Base-by-base conservation (phyloP, 1,140 invertebrate genomes). In the Calephelis virginiensis region DNA sequence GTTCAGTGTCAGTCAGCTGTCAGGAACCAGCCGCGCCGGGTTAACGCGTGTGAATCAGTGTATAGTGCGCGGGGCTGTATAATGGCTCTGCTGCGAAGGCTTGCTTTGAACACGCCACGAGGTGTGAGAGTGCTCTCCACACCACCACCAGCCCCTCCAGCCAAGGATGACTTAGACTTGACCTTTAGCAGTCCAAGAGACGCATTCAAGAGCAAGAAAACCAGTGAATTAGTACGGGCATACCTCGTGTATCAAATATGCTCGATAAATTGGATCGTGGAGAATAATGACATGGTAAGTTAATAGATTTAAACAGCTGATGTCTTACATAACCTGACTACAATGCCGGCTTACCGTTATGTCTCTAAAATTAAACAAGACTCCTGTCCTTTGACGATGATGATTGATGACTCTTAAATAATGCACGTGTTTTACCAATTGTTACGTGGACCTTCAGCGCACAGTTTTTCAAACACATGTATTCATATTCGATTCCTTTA, bases 241-340 rank as follows among this genome's bases (percentile, higher is more conserved):
- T 96, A 98, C 79, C 76, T 99, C 75, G 98, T 99, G 53, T 98
- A 99, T 89, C 95, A 96, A 83, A 92, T 99, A 82, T 99, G 98
- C 91, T 96, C 96, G 47, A 94, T 97, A 82, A 95, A 96, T 74
- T 96, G 94, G 81, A 91, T 99, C 65, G 98, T 99, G 61, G 96
- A 98, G 80, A 95, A 99, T 92, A 99, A 99, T 85, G 96, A 96
- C 93, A 94, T 96, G 95, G 98, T 99, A 93, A 94, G 93, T 89
- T 49, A 77, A 78, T 80, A 70, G 76, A 79, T 78, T 45, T 11
- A 49, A 70, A 71, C 72, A 74, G 70, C 69, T 76, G 72, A 71
- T 66, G 67, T 71, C 74, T 84, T 82, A 81, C 76, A 74, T 86
- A 85, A 85, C 71, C 67, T 69, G 65, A 72, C 53, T 69, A 67